A percentile compares a stretch with the other conserved stretches of the same genome.
These are phyloP conservation scores for Rhadinocentrus ornatus DNA, from an alignment of 2,797 vertebrate species.

Conservation along the genomic window DNA sequence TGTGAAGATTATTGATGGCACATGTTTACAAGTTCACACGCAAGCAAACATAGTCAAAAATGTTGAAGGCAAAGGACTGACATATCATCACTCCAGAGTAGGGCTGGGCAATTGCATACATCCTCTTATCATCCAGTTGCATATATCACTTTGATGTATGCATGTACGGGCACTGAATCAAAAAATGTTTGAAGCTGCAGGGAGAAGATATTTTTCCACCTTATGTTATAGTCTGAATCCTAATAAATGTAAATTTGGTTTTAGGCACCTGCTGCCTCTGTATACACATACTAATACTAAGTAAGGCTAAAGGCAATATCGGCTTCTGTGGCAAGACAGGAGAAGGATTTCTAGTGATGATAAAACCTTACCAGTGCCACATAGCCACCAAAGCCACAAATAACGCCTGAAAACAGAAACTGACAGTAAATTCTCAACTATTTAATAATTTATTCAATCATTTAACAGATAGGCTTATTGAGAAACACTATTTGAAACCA, in stretches of 20 bases:
- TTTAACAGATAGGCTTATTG: background rate
- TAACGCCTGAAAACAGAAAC: background rate
- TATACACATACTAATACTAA: slow-evolving; percentile 4
- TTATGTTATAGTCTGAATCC: slow-evolving; percentile 24
- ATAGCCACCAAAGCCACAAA: background rate
- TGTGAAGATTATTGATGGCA: slow-evolving; percentile 54
- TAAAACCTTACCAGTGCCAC: background rate
- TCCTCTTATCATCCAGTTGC: slow-evolving; percentile 51
- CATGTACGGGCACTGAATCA: slow-evolving; percentile 41
- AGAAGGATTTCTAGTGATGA: background rate
- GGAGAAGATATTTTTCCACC: slow-evolving; percentile 23
- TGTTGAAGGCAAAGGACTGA: slow-evolving; percentile 47
- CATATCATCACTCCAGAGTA: slow-evolving; percentile 54
- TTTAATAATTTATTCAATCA: too few species aligned
- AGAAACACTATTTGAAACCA: background rate
- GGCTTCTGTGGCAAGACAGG: background rate
- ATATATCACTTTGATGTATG: slow-evolving; percentile 64
- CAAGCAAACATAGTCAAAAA: slow-evolving; percentile 38
- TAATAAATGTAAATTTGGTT: slow-evolving; percentile 26
- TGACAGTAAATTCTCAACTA: background rate
- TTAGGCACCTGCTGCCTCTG: slow-evolving; percentile 5
- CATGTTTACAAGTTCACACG: slow-evolving; percentile 44
- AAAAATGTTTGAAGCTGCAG: slow-evolving; percentile 36
- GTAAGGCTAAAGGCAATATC: slow-evolving; percentile 11
- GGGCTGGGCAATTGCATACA: slow-evolving; percentile 27